phyloP scores from a whole-genome alignment of 2,888 invertebrate species.

The Plagiodera versicolora region DNA sequence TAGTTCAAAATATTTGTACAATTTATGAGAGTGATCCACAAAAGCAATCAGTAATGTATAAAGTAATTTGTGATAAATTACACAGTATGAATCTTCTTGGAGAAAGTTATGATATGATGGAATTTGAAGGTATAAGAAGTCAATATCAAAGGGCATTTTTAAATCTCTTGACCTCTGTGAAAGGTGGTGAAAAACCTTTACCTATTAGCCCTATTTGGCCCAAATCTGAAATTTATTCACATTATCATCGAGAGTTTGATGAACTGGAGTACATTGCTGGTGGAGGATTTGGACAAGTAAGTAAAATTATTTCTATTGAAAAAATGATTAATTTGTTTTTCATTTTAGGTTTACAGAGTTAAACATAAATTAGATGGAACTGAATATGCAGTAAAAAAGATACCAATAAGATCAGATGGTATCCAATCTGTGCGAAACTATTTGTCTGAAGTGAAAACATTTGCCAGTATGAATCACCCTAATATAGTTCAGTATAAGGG shows the following conservation, averaged over 20 bases:
- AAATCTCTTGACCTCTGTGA: conserved; percentile 64
- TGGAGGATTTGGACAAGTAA: conserved; percentile 76
- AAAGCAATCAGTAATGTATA: conserved; percentile 64
- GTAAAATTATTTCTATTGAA: not conserved
- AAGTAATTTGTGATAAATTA: conserved; percentile 68
- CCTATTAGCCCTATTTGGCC: conserved; percentile 59
- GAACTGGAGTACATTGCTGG: conserved; percentile 70
- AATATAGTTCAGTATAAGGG: conserved; percentile 83
- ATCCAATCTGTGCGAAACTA: conserved; percentile 66
- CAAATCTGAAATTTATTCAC: conserved; percentile 60
- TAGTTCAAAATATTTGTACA: conserved; percentile 69
- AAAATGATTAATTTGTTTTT: not conserved
- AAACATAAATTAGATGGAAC: conserved; percentile 74
- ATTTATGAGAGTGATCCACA: conserved; percentile 64
- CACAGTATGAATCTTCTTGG: conserved; percentile 71
- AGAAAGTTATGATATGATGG: conserved; percentile 68
- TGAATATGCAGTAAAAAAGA: conserved; percentile 81
- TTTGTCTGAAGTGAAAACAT: conserved; percentile 77
- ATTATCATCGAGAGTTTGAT: conserved; percentile 71
- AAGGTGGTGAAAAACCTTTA: conserved; percentile 59
- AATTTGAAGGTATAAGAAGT: conserved; percentile 70
- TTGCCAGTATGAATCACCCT: conserved; percentile 75
- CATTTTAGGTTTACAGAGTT: conserved; percentile 62
- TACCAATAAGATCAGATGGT: conserved; percentile 65
- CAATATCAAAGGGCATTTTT: conserved; percentile 70